Percentiles rank a stretch among this genome's conserved stretches.
These are phyloP conservation scores for Benitochromis conjunctus DNA, from an alignment of 2,113 vertebrate genomes.

Conservation along the genomic window DNA sequence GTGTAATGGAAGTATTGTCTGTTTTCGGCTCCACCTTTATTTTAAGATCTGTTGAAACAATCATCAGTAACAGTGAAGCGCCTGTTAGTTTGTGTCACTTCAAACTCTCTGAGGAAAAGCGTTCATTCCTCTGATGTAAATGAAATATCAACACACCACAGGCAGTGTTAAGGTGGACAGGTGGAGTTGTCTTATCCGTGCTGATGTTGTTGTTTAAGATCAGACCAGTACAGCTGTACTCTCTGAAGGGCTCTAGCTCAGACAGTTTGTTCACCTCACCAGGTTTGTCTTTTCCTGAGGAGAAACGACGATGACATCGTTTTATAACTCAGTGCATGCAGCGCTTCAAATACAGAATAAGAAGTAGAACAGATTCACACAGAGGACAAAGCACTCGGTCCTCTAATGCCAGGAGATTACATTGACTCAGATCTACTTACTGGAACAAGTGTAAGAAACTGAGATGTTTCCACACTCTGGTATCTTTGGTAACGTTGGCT, in stretches of 20 bases:
- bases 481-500: rapidly evolving
- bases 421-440: constrained; percentile 10
- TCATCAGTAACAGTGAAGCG: background rate
- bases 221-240: constrained; percentile 7
- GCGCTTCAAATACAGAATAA: background rate
- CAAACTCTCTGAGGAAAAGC: background rate
- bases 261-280: rapidly evolving
- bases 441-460: background rate
- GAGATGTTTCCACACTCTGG: background rate
- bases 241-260: constrained; percentile 15
- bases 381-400: background rate
- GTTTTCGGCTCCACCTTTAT: rapidly evolving
- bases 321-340: rapidly evolving
- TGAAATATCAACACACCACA: constrained; percentile 36
- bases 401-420: background rate
- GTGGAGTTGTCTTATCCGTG: background rate
- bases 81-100: background rate
- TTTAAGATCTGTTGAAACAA: constrained; percentile 11
- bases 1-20: rapidly evolving
- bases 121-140: background rate
- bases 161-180: rapidly evolving
- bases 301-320: background rate
- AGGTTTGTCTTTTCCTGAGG: background rate
- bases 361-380: background rate
- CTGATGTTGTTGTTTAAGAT: background rate